Base-by-base conservation (phyloP, 2,113 vertebrate genomes). In the Cynoglossus semilaevis region DNA sequence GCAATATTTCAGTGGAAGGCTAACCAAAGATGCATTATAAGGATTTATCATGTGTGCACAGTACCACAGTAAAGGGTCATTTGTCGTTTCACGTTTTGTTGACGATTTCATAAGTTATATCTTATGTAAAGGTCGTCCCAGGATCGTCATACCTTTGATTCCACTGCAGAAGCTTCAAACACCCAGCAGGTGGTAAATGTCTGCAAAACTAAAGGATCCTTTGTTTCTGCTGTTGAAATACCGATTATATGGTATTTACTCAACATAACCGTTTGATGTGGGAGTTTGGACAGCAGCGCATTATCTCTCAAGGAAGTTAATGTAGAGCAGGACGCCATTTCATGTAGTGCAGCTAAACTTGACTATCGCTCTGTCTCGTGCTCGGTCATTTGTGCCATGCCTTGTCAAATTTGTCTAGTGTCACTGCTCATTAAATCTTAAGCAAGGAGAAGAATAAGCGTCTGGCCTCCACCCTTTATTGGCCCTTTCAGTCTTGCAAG, bases 401-500 rank as follows among this genome's bases (percentile, higher is more conserved):
- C 63, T 77, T 66, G 69, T 72, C 72, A 44, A 67, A 52, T 63
- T 65, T 66, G 47, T 66, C 75, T 74, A 34, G 12, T 71, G 74
- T 80, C 76, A 67, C 73, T 78, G 64, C 63, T 78, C 69, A 72
- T 76, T 83, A 72, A 77, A 84, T 76, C 72, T 76, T 52, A 52
- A 79, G 64, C 64, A 76, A 61, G 67, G 56, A 65, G 68, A 76
- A 29, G 22, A 77, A 58, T 67, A 76, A 81, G 81, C 80, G 74
- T 76, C 77, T 81, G 81, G 76, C 67, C 66, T 49, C 64, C 70
- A 22, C 68, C 54, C 72, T 81, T 77, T 76, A 76, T 77, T 64
- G 57, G 69, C 51, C 57, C 49, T 71, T 81, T 83, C 74, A 77
- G 68, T 80, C 73, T 84, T 80, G 83, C 85, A 83, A 57, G 76